Conservation (phyloP, 2,113 vertebrate species). For the Bucco capensis region DNA sequence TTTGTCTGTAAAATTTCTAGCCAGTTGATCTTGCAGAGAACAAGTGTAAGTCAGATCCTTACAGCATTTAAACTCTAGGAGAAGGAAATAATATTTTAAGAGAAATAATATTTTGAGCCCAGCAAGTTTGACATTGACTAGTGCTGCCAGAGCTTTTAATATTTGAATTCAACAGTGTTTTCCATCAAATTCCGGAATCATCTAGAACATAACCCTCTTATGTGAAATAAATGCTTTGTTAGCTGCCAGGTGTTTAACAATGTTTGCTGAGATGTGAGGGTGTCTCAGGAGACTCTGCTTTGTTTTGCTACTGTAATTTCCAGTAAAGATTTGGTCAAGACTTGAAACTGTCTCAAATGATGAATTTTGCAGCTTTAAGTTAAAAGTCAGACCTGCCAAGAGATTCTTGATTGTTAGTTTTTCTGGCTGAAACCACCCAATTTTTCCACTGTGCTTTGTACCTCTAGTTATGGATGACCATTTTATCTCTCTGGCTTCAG, state of each 20-base stretch:
- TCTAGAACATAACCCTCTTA: conserved; percentile 37
- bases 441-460: conserved; percentile 45
- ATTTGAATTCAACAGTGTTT: conserved; percentile 27
- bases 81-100: conserved; percentile 37
- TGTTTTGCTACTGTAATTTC: conserved; percentile 71
- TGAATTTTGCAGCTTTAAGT: conserved; percentile 70
- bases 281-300: conserved; percentile 43
- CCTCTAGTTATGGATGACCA: conserved; percentile 4
- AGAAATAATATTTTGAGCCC: conserved; percentile 31
- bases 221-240: background rate
- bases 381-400: conserved; percentile 63
- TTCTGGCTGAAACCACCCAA: conserved; percentile 40
- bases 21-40: conserved; percentile 10
- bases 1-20: conserved; percentile 22
- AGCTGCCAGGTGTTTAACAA: conserved; percentile 63
- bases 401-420: conserved; percentile 51
- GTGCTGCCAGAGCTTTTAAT: conserved; percentile 43
- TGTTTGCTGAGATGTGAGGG: conserved; percentile 42
- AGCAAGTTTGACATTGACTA: background rate
- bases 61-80: background rate
- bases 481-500: conserved; percentile 41
- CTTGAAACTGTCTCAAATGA: conserved; percentile 65
- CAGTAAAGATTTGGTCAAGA: conserved; percentile 64
- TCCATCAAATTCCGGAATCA: conserved; percentile 54
- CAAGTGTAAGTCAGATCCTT: conserved; percentile 6